A percentile compares a stretch with the other conserved stretches of the same genome.
These are phyloP conservation scores for Dendropsophus ebraccatus DNA, from an alignment of 2,113 vertebrate genomes.

Conservation along the genomic window DNA sequence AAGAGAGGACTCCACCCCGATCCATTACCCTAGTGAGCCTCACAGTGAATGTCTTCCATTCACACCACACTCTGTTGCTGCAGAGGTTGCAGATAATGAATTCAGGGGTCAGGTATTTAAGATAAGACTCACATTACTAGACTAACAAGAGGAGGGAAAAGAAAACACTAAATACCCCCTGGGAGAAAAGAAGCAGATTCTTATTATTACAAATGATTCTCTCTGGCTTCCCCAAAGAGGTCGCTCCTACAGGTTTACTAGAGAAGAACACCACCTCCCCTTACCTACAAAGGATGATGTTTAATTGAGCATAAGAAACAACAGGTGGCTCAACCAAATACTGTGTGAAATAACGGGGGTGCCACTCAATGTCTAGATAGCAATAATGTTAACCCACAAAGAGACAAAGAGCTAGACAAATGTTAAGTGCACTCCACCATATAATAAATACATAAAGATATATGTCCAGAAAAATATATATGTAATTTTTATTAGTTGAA, in stretches of 20 bases:
- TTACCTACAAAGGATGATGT: neutral
- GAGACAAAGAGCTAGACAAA: too few relatives aligned
- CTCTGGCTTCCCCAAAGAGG: neutral
- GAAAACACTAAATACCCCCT: slow-evolving; percentile 26
- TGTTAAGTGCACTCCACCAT: too few relatives aligned
- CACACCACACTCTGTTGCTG: slow-evolving; percentile 19
- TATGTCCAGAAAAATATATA: too few relatives aligned
- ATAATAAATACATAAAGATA: too few relatives aligned
- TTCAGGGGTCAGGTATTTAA: slow-evolving; percentile 33
- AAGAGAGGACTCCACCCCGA: neutral
- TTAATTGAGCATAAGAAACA: too few relatives aligned
- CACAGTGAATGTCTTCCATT: slow-evolving; percentile 27
- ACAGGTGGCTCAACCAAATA: too few relatives aligned
- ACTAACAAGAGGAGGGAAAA: slow-evolving; percentile 13
- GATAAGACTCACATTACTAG: slow-evolving; percentile 48
- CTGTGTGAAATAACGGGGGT: too few relatives aligned
- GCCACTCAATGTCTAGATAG: too few relatives aligned
- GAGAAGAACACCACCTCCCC: neutral
- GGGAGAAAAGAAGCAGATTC: neutral
- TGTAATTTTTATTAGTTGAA: too few relatives aligned
- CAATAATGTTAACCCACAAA: too few relatives aligned
- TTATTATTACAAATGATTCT: slow-evolving; percentile 19
- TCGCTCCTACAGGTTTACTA: neutral
- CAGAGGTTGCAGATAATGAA: slow-evolving; percentile 46
- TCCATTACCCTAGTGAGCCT: slow-evolving; percentile 25